These are phyloP conservation scores for Cenopis cana DNA, from an alignment of 2,888 invertebrate genomes.

Conservation along the genomic window DNA sequence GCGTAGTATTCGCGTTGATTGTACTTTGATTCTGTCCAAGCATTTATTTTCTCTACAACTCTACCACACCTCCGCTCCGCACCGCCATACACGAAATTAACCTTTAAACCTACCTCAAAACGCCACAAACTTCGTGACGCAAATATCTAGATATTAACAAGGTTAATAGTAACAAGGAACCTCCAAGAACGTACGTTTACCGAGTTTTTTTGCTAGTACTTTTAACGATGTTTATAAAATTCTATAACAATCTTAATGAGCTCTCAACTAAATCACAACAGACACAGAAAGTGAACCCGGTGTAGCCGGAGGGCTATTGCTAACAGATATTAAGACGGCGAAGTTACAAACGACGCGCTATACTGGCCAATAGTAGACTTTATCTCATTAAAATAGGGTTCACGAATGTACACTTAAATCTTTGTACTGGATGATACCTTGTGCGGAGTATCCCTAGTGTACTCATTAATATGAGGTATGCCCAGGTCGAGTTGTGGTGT, in stretches of 20 bases:
- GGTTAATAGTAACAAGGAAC: not conserved
- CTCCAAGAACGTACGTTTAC: not conserved
- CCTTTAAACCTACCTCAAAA: no score
- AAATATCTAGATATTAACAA: no score
- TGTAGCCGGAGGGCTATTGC: conserved; percentile 11
- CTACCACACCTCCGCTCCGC: no score
- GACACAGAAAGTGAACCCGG: conserved; percentile 14
- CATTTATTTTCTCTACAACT: no score
- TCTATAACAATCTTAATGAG: not conserved
- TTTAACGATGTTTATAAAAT: not conserved
- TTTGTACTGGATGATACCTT: not conserved
- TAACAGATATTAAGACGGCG: conserved; percentile 31
- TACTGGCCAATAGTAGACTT: no score
- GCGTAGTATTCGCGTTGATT: no score
- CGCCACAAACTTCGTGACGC: no score
- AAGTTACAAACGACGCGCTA: not conserved
- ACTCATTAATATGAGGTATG: not conserved
- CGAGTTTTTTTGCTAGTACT: not conserved
- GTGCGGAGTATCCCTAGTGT: not conserved
- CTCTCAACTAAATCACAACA: conserved; percentile 17
- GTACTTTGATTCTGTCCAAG: no score
- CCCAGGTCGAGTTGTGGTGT: no score
- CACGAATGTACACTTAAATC: no score
- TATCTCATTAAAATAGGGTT: no score
- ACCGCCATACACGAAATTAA: no score